phyloP scores from a whole-genome alignment of 2,113 vertebrate species.

The Atherinomorus stipes region DNA sequence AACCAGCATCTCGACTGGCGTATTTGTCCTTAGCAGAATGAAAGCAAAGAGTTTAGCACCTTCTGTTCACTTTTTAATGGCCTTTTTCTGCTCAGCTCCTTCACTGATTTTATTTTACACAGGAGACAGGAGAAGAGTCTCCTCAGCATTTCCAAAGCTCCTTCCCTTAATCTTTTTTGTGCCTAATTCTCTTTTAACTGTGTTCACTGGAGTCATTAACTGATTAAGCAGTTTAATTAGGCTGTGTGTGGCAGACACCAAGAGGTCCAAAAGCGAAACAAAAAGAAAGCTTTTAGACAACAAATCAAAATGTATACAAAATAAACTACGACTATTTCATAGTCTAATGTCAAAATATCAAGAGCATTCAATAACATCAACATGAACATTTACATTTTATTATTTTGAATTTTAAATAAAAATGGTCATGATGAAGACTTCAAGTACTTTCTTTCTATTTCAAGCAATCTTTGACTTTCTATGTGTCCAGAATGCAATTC shows the following conservation, averaged over 20 bases:
- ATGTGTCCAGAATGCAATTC: too few relatives aligned
- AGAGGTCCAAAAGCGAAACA: conserved; percentile 50
- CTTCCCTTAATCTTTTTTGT: conserved; percentile 74
- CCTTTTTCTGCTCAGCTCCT: conserved; percentile 63
- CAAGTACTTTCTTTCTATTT: too few relatives aligned
- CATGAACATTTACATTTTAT: too few relatives aligned
- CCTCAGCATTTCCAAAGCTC: conserved; percentile 80
- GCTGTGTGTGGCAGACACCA: conserved; percentile 70
- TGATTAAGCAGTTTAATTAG: conserved; percentile 87
- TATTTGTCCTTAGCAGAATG: conserved; percentile 60
- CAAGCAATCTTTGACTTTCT: too few relatives aligned
- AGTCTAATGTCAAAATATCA: too few relatives aligned
- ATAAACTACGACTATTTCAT: too few relatives aligned
- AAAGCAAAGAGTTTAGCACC: conserved; percentile 66
- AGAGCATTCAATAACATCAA: too few relatives aligned
- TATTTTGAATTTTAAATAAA: too few relatives aligned
- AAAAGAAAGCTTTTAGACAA: conserved; percentile 27
- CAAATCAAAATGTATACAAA: not conserved
- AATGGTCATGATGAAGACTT: too few relatives aligned
- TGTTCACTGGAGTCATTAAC: conserved; percentile 83
- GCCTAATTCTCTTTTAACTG: conserved; percentile 85
- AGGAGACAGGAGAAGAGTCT: conserved; percentile 79
- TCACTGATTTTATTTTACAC: conserved; percentile 83
- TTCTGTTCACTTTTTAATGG: conserved; percentile 77
- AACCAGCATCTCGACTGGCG: conserved; percentile 71